Base-by-base conservation (phyloP, 2,113 vertebrate genomes). In the Globicephala melas region DNA sequence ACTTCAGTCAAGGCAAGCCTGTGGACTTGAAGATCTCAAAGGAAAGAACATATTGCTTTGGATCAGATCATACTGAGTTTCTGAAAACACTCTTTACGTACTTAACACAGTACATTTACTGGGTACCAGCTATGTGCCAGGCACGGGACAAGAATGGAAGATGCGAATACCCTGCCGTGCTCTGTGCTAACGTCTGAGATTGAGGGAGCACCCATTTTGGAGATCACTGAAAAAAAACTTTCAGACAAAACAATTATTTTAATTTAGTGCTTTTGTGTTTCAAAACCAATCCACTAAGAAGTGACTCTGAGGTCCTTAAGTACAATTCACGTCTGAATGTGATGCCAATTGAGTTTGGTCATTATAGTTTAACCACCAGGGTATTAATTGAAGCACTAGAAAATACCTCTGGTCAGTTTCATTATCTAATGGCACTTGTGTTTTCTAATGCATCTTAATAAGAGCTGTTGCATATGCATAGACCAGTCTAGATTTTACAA, bases 401-500 rank as follows among this genome's bases (percentile, higher is more conserved):
- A 86, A 97, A 91, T 84, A 86, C 68, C 67, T 86, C 84, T 41
- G 33, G 71, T 95, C 76, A 62, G 70, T 94, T 98, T 97, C 92
- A 97, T 97, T 97, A 97, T 79, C 96, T 98, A 97, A 98, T 97
- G 97, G 94, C 74, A 47, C 76, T 95, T 80, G 53, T n/a, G 41
- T 87, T 96, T 95, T 80, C 93, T 80, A 93, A 94, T 84, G 92
- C 95, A 96, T 90, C 88, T 89, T 95, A 97, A 89, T 97, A 80
- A 88, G 74, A 87, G 67, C 88, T 93, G 20, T 55, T 97, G 81
- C 87, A 96, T 97, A 96, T 97, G 97, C 96, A 98, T 96, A 97
- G 41, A 25, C 14, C 20, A 70, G 41, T 83, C 67, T 44, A 26
- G 92, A 82, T 95, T 96, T 97, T 96, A 98, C 18, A 76, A 94